Base-by-base conservation (phyloP, 2,113 vertebrate species). In the Eulacestoma nigropectus region DNA sequence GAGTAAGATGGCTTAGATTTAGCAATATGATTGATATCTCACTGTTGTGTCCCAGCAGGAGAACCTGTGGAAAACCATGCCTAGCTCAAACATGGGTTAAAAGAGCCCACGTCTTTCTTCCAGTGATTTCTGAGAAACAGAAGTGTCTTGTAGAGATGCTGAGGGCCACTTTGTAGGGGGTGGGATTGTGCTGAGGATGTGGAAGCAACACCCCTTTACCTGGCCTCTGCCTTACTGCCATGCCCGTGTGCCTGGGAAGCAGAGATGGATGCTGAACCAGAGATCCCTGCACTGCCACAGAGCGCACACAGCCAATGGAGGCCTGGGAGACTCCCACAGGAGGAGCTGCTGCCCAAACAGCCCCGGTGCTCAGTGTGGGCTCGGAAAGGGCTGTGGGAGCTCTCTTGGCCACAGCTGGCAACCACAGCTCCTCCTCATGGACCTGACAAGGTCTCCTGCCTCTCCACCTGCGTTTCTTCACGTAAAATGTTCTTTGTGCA, bases 361-460 rank as follows among this genome's bases (percentile, higher is more conserved):
- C 12, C 3, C 2, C 23, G 0, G 0, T 32, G 32, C 56, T 53
- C 50, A 29, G 56, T 1, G 2, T 4, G 10, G 19, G 19, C 37
- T 53, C 17, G 0, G 25, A 13, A 20, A 65, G 42, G 23, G 20
- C 8, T 44, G 53, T 4, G 5, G 44, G 14, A 41, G 59, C 3
- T 13, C 74, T 62, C 50, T 23, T 8, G 18, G 57, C 59, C 9
- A 1, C 50, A 62, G 53, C 42, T 42, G 37, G 42, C 44, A 23
- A 30, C 16, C 47, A 8, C 80, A 84, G 60, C 47, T 69, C 29
- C 13, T 70, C 56, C 32, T 44, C 10, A 8, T 5, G 46, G 42
- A 41, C 14, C 35, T 35, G 42, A 55, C 44, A 21, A 7, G 57
- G 30, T 56, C 64, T 72, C 52, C 50, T 53, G 22, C 75, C 64